Base-by-base conservation (phyloP, 2,113 vertebrate genomes). In the Cricetomys ansorgei region DNA sequence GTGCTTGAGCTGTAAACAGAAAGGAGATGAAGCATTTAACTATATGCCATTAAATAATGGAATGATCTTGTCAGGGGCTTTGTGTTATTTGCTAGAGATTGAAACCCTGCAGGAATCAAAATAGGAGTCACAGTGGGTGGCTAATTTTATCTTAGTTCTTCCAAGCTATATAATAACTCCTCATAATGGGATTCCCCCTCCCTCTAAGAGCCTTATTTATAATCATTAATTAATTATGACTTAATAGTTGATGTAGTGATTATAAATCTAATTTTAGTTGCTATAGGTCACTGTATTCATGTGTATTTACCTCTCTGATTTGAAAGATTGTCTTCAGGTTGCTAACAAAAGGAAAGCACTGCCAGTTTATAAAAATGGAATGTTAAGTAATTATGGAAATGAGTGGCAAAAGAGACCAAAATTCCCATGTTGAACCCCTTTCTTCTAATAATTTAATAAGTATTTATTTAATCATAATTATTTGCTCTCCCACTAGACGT, bases 21-120 rank as follows among this genome's bases (percentile, higher is more conserved):
- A 94, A 96, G 88, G 95, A 95, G 97, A 97, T 96, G 98, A 98
- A 96, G 92, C 91, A 93, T 97, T 97, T 97, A 96, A 96, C 95
- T 96, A 45, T 94, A 79, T 96, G 91, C 87, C 96, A 94, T 93
- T 96, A 95, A 97, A 93, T 97, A 97, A 95, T 86, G 94, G 93
- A 94, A 96, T 95, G 90, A 94, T 96, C 76, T 95, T 88, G 75
- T 96, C 97, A 55, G 70, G 48, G 89, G 92, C 95, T 95, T 95
- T 93, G 86, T 96, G 86, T 94, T 97, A 94, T 85, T 96, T 96
- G 62, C 89, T 88, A 95, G 95, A 84, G 89, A 96, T 90, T 96
- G 95, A 97, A 97, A 88, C 93, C 91, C 95, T 94, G 89, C 93
- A 72, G 91, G 92, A 97, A 96, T 97, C 94, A 97, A 97, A 98